These are phyloP conservation scores for Deroplatys truncata DNA, from an alignment of 2,888 invertebrate genomes.

Conservation along the genomic window DNA sequence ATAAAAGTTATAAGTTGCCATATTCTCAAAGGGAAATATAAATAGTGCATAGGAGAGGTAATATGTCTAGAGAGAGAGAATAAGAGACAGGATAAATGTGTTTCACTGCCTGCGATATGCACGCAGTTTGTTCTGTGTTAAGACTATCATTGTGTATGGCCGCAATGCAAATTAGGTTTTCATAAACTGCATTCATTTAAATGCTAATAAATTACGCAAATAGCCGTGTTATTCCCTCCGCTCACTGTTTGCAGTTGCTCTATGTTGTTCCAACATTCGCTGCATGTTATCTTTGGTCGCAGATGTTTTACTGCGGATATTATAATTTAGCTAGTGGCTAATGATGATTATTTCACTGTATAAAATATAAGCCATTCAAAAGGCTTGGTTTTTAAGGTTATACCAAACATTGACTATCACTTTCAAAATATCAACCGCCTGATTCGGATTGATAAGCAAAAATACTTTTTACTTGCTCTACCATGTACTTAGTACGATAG, in stretches of 20 bases:
- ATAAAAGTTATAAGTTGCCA: too few species aligned
- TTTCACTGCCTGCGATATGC: neutral
- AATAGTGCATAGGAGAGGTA: too few species aligned
- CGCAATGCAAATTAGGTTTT: neutral
- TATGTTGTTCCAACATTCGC: neutral
- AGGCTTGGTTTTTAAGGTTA: too few species aligned
- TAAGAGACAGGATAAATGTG: neutral
- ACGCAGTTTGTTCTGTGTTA: neutral
- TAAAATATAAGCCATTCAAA: too few species aligned
- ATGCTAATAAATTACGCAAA: neutral
- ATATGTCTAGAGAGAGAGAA: neutral
- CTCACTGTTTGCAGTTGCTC: neutral
- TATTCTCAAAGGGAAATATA: too few species aligned
- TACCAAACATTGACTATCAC: too few species aligned
- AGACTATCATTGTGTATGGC: neutral
- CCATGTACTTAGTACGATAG: too few species aligned
- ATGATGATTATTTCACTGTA: too few species aligned
- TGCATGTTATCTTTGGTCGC: neutral
- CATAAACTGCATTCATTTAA: neutral
- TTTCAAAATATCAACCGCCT: too few species aligned
- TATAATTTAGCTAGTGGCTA: too few species aligned
- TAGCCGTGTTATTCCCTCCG: neutral
- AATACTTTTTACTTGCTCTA: too few species aligned
- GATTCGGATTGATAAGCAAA: too few species aligned
- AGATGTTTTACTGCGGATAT: neutral